Evolutionary conservation across 2,888 invertebrate genomes (phyloP), one percentile per base, ranked within the genome.

Genomic region (Caenorhabditis drosophilae): DNA sequence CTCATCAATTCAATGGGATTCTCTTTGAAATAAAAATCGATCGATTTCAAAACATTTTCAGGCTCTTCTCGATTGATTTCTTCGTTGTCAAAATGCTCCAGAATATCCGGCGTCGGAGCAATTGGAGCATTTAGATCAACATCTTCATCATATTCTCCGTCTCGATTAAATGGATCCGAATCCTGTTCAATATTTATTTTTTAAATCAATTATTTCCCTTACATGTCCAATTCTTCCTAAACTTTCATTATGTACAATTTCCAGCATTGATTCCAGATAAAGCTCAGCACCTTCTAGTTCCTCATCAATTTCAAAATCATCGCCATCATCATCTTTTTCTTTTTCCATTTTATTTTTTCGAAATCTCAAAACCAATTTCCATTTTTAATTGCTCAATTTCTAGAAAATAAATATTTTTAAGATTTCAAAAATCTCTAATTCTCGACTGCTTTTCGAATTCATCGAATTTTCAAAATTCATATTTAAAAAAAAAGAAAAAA

Each of bases 261-360:
- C 66, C 22, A 56, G 48, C 59, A 66, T 59, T 9, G 66, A 57
- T 18, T 66, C 66, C 25, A 52, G 41, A 26, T 55, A 59, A 9
- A 66, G 31, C 26, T 66, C 53, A 12, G 55, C 23, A 49, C 40
- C 53, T 11, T 51, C 20, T 35, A 66, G 25, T 38, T 64, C 59
- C 12, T 55, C 55, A 1, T 66, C 66, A 1, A 55, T n/a, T n/a
- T n/a, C n/a, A n/a, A n/a, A n/a, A n/a, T n/a, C n/a, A n/a, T n/a
- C n/a, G n/a, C n/a, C 40, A 4, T 47, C 31, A 18, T 54, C 59
- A 23, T 45, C 50, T 36, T 42, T 35, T 35, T 42, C 15, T 15
- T 22, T 15, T 3, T 31, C 31, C 31, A 31, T 31, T 31, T 31
- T 6, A 31, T 31, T 31, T 12, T 31, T 6, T n/a, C n/a, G n/a